phyloP scores from a whole-genome alignment of 1,140 invertebrate species.

The Eufriesea mexicana region DNA sequence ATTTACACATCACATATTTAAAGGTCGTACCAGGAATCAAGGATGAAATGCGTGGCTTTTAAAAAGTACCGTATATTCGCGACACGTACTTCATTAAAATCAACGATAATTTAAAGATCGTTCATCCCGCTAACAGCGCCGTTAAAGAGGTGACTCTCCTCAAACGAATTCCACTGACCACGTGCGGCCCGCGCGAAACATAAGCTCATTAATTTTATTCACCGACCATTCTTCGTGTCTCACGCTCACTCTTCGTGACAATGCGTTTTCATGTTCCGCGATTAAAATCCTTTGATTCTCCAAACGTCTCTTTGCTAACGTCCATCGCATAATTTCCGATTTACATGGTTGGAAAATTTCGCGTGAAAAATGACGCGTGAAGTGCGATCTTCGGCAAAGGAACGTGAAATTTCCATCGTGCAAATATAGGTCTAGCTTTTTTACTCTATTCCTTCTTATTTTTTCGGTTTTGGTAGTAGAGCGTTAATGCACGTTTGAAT shows the following conservation, averaged over 20 bases:
- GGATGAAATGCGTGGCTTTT: background rate
- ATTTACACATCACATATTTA: too few species aligned
- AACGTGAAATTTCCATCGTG: too few species aligned
- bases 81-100: background rate
- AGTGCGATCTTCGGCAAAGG: too few species aligned
- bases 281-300: too few species aligned
- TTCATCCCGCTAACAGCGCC: background rate
- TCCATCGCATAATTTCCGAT: too few species aligned
- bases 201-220: constrained; percentile 16
- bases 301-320: too few species aligned
- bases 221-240: background rate
- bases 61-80: background rate
- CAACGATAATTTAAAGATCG: background rate
- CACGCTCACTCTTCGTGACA: background rate
- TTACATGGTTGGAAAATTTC: too few species aligned
- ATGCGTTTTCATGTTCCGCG: background rate
- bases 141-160: background rate
- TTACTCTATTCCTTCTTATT: too few species aligned
- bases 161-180: constrained; percentile 8
- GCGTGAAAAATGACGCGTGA: too few species aligned
- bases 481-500: too few species aligned
- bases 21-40: background rate
- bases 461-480: too few species aligned
- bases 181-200: background rate
- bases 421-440: too few species aligned